Percentiles rank a stretch among this genome's conserved stretches.
phyloP scores from a whole-genome alignment of 2,797 vertebrate species.

The Trachurus trachurus region DNA sequence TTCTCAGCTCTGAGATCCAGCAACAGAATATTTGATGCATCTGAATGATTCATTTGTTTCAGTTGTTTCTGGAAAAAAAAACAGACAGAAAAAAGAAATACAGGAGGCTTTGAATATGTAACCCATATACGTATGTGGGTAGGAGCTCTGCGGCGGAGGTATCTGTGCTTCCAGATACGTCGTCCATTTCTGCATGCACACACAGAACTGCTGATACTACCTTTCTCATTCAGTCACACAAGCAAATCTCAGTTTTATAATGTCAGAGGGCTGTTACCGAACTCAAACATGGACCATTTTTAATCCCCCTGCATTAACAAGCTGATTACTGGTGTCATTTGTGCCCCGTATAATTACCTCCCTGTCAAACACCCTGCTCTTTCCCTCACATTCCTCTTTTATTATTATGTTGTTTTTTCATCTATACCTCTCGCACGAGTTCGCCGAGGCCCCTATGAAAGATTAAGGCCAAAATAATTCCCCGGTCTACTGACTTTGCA shows the following conservation, averaged over 20 bases:
- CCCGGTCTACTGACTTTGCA: conserved; percentile 80
- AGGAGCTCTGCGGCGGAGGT: not conserved
- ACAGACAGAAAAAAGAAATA: not conserved
- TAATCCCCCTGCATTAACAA: conserved; percentile 67
- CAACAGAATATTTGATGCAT: conserved; percentile 19
- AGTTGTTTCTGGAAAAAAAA: conserved; percentile 5
- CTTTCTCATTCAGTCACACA: conserved; percentile 11
- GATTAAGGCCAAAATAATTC: conserved; percentile 84
- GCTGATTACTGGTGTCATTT: conserved; percentile 77
- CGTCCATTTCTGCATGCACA: not conserved
- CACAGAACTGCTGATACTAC: conserved; percentile 23
- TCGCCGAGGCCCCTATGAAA: conserved; percentile 64
- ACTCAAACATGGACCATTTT: conserved; percentile 37
- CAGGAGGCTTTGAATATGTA: not conserved
- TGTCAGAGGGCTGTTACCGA: conserved; percentile 41
- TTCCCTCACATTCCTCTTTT: conserved; percentile 41
- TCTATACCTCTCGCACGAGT: conserved; percentile 40
- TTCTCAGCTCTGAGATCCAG: conserved; percentile 1
- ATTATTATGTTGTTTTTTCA: conserved; percentile 52
- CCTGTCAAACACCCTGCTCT: conserved; percentile 58
- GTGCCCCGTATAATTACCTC: conserved; percentile 68
- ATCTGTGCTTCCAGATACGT: not conserved
- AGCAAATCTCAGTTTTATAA: conserved; percentile 43
- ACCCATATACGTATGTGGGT: not conserved
- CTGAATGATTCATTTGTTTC: conserved; percentile 52